phyloP scores from a whole-genome alignment of 1,140 invertebrate species.

The Magallana gigas region DNA sequence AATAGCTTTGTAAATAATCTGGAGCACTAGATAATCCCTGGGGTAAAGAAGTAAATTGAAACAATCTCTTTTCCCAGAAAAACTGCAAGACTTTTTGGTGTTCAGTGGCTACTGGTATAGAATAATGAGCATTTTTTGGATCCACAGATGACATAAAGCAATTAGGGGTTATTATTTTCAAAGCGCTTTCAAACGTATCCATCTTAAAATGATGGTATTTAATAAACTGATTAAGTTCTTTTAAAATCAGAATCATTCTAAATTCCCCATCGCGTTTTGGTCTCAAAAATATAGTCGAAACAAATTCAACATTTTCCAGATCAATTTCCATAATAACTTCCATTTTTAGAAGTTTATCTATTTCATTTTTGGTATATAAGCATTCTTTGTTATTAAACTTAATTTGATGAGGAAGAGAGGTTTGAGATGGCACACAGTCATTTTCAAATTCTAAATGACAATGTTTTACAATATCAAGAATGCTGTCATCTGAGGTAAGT shows the following conservation, averaged over 20 bases:
- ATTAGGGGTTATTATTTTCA: not conserved
- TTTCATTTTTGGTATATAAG: slow-evolving; percentile 1
- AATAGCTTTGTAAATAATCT: slow-evolving; percentile 38
- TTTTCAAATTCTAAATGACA: slow-evolving; percentile 24
- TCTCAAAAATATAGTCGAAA: slow-evolving; percentile 32
- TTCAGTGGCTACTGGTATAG: slow-evolving; percentile 30
- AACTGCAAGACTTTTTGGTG: slow-evolving; percentile 59
- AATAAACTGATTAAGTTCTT: slow-evolving; percentile 25
- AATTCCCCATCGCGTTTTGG: slow-evolving; percentile 15
- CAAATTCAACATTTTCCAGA: slow-evolving; percentile 4
- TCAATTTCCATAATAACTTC: not conserved
- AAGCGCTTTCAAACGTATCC: slow-evolving; percentile 16
- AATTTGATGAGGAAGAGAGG: not conserved
- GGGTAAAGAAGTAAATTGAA: slow-evolving; percentile 53
- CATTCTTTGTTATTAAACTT: slow-evolving; percentile 36
- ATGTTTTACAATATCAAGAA: slow-evolving; percentile 19
- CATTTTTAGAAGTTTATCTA: slow-evolving; percentile 19
- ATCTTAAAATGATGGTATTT: slow-evolving; percentile 51
- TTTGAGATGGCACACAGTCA: slow-evolving; percentile 16
- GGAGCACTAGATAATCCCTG: slow-evolving; percentile 49
- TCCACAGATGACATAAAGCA: slow-evolving; percentile 42
- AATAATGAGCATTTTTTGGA: slow-evolving; percentile 48
- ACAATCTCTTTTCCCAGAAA: slow-evolving; percentile 49
- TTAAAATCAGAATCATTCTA: slow-evolving; percentile 43
- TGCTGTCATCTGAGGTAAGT: slow-evolving; percentile 18